Base-by-base conservation (phyloP, 1,140 invertebrate species). In the Alviniconcha marisindica region DNA sequence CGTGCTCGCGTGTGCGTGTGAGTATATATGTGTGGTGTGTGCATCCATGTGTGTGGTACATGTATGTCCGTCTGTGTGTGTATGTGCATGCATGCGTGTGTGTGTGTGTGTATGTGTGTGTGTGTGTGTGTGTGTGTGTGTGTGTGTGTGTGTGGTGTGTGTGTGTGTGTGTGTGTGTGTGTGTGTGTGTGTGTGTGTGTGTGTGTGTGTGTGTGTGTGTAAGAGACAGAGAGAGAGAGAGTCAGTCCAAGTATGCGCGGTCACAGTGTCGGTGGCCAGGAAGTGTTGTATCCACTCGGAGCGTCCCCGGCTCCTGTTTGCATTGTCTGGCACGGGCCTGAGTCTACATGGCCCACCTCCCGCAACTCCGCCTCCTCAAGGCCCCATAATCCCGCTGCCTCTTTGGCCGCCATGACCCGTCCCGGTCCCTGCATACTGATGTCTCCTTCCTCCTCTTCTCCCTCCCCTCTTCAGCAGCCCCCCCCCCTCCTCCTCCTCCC, bases 51-150 rank as follows among this genome's bases (percentile, higher is more conserved):
- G n/a, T n/a, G n/a, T n/a, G n/a, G n/a, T n/a, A n/a, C n/a, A n/a
- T n/a, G n/a, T n/a, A n/a, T n/a, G 56, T 60, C 21, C 28, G 56
- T 60, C 21, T 5, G 56, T 60, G 56, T 60, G 56, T 60, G 56
- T 60, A n/a, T 60, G 56, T 60, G 1, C 28, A n/a, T 60, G 56
- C 24, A n/a, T 60, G 56, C 28, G 56, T 4, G 56, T 60, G 56
- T n/a, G 56, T 60, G 56, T n/a, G 56, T 60, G 4, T n/a, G 56
- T 60, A n/a, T 60, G 56, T n/a, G 56, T 60, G 56, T n/a, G 56
- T 60, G 56, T 4, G 56, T 2, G 56, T 60, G 56, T 60, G 56
- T 2, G 4, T 60, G 56, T n/a, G 56, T 60, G 56, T n/a, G 56
- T 60, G 56, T 60, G 56, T 51, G 21, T 21, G 48, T 21, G 48